Evolutionary conservation across 2,888 invertebrate genomes (phyloP).

Genomic region (Tachystola acroxantha): DNA sequence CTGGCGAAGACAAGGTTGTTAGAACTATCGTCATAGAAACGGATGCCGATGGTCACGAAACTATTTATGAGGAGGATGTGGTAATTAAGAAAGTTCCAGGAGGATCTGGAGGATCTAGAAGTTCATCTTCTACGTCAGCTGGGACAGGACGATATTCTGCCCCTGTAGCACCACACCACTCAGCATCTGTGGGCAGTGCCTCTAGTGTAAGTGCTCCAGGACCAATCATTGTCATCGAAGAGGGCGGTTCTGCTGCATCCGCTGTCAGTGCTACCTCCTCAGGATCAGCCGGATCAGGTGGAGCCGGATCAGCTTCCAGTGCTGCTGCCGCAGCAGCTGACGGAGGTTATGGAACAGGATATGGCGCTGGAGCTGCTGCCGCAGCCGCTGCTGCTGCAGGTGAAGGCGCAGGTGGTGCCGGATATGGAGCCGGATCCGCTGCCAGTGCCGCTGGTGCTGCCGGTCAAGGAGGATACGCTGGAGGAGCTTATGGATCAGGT

Average conservation of each 20-base stretch:
- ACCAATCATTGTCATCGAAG: conserved; percentile 1
- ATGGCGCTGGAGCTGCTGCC: neutral
- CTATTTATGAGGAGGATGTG: conserved; percentile 44
- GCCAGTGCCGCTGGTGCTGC: conserved; percentile 2
- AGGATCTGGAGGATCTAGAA: neutral
- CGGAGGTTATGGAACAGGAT: no score
- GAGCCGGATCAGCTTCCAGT: neutral
- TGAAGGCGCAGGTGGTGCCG: neutral
- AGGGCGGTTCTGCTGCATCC: conserved; percentile 6
- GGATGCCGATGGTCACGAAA: conserved; percentile 38
- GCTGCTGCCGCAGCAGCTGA: neutral
- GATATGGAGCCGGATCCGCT: conserved; percentile 3
- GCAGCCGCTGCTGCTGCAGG: conserved; percentile 4
- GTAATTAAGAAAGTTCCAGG: conserved; percentile 30
- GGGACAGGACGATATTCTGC: neutral
- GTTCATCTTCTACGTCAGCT: conserved; percentile 1
- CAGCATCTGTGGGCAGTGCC: no score
- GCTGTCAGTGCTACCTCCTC: conserved; percentile 2
- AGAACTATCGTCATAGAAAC: conserved; percentile 30
- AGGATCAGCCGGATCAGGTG: neutral
- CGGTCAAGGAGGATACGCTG: conserved; percentile 3
- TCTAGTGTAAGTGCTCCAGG: conserved; percentile 3
- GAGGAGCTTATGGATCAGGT: neutral
- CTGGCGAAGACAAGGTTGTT: conserved; percentile 28
- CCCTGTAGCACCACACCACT: no score